Evolutionary conservation across 2,888 invertebrate species (phyloP).

Genomic region (Drosophila kanekoi): DNA sequence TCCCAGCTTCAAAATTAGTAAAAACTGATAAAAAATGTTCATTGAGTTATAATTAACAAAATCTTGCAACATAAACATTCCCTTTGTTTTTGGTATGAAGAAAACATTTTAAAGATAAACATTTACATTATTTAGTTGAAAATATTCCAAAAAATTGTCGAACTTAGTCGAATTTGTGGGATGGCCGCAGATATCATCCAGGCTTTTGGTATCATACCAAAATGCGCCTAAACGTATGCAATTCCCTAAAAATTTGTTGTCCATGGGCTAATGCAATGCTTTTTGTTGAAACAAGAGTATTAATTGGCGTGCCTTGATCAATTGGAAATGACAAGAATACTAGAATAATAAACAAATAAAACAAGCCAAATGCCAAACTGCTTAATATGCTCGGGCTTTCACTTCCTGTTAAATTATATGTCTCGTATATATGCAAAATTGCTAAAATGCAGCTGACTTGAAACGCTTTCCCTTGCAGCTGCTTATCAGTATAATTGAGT

Average conservation of each 20-base stretch:
- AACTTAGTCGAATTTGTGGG: background rate
- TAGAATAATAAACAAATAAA: background rate
- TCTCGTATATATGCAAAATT: background rate
- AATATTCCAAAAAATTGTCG: background rate
- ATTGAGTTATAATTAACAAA: no score
- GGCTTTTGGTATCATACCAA: background rate
- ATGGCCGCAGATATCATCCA: background rate
- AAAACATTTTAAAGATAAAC: no score
- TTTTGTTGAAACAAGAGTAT: conserved; percentile 13
- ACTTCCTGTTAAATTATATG: background rate
- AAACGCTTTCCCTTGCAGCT: conserved; percentile 12
- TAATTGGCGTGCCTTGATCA: conserved; percentile 28
- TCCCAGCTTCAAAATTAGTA: no score
- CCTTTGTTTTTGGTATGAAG: no score
- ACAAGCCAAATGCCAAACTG: conserved; percentile 3
- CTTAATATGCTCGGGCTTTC: conserved; percentile 1
- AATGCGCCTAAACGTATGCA: conserved; percentile 45
- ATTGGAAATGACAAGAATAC: conserved; percentile 17
- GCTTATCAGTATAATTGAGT: conserved; percentile 53
- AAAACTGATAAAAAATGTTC: no score
- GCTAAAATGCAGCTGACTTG: conserved; percentile 3
- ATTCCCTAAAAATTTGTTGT: background rate
- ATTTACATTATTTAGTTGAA: no score
- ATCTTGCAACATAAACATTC: no score
- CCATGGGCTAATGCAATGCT: background rate